Conservation (phyloP, 2,797 vertebrate genomes). For the Gastrophryne carolinensis region DNA sequence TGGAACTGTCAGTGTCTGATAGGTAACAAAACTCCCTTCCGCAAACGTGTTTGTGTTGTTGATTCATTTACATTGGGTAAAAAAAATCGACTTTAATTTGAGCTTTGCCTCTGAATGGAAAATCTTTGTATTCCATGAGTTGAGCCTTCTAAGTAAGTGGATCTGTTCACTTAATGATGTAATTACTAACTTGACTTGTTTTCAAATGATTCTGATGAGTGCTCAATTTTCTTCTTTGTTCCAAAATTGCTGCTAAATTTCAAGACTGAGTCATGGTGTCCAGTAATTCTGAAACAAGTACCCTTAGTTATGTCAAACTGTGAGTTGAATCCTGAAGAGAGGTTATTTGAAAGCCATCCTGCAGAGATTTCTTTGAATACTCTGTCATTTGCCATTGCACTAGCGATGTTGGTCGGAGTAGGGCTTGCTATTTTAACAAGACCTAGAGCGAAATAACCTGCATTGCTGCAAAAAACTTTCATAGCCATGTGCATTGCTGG, state of each 20-base stretch:
- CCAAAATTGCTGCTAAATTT: slow-evolving; percentile 69
- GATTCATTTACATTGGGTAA: slow-evolving; percentile 1
- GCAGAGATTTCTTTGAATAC: slow-evolving; percentile 14
- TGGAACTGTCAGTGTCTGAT: background rate
- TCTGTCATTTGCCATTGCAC: background rate
- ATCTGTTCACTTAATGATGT: slow-evolving; percentile 65
- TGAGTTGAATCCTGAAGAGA: slow-evolving; percentile 64
- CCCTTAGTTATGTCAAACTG: slow-evolving; percentile 62
- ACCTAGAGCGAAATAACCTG: background rate
- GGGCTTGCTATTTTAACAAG: background rate
- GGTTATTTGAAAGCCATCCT: slow-evolving; percentile 53
- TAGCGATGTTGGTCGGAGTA: background rate
- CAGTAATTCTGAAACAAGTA: slow-evolving; percentile 59
- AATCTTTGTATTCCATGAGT: slow-evolving; percentile 36
- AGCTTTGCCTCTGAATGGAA: background rate
- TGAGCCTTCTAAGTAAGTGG: slow-evolving; percentile 57
- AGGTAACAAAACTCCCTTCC: background rate
- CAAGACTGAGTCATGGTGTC: slow-evolving; percentile 64
- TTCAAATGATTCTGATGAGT: slow-evolving; percentile 62
- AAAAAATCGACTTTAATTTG: background rate
- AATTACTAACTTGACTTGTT: slow-evolving; percentile 73
- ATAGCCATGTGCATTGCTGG: too few relatives aligned
- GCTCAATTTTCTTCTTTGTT: slow-evolving; percentile 63
- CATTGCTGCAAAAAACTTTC: too few relatives aligned
- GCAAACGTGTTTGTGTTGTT: background rate